Conservation (phyloP, 2,113 vertebrate species). For the Mustela lutreola region DNA sequence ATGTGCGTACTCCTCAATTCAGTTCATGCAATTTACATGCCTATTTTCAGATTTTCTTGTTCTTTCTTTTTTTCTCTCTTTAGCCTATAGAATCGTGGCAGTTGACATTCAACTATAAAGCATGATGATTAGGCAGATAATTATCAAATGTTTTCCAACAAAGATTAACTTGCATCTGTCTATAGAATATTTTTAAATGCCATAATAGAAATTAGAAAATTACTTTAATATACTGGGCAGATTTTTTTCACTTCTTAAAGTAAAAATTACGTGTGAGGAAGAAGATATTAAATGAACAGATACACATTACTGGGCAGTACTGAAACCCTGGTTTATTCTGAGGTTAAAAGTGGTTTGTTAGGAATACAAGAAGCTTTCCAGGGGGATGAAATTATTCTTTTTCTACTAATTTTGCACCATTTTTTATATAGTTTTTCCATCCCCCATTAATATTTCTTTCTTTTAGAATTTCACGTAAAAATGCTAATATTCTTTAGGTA, state of each 20-base stretch:
- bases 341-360: slow-evolving; percentile 11
- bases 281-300: background rate
- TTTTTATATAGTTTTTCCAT: background rate
- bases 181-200: slow-evolving; percentile 7
- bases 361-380: background rate
- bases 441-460: slow-evolving; percentile 7
- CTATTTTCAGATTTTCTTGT: background rate
- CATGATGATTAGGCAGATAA: background rate
- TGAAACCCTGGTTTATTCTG: background rate
- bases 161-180: slow-evolving; percentile 26
- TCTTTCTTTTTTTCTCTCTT: background rate
- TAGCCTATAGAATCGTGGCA: background rate
- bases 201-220: no score
- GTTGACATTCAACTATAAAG: slow-evolving; percentile 12
- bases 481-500: background rate
- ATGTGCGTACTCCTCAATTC: background rate
- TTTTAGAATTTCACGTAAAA: slow-evolving; percentile 25
- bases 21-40: background rate
- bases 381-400: slow-evolving; percentile 1
- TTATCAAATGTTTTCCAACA: slow-evolving; percentile 29
- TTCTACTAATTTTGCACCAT: background rate
- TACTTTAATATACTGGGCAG: background rate
- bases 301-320: background rate
- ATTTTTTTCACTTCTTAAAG: background rate
- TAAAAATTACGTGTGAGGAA: background rate